These are phyloP conservation scores for Lathronympha strigana DNA, from an alignment of 2,888 invertebrate species.

Conservation along the genomic window DNA sequence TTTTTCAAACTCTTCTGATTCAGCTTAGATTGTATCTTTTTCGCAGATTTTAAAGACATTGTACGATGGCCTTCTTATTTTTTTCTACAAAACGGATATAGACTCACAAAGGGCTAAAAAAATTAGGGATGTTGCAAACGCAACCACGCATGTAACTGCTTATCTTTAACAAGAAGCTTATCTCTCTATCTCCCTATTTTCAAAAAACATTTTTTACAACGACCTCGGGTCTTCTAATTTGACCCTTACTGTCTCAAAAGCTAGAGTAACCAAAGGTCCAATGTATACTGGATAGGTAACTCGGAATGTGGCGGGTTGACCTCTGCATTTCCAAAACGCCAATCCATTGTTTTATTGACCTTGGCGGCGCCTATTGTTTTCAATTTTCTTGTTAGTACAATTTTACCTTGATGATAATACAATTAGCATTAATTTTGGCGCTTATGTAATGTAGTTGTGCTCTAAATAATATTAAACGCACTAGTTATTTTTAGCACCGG, in stretches of 20 bases:
- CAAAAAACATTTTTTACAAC: not conserved
- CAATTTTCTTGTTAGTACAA: slow-evolving; percentile 71
- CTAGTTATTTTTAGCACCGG: slow-evolving; percentile 40
- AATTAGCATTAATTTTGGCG: slow-evolving; percentile 49
- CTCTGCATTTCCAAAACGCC: slow-evolving; percentile 79
- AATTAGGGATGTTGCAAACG: slow-evolving; percentile 39
- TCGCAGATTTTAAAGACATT: not conserved
- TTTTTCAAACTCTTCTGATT: too few relatives aligned
- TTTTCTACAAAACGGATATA: not conserved
- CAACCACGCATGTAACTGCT: slow-evolving; percentile 70
- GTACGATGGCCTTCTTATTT: not conserved
- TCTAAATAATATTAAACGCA: slow-evolving; percentile 40
- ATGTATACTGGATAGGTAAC: not conserved
- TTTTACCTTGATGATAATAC: slow-evolving; percentile 74
- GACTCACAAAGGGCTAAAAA: slow-evolving; percentile 33
- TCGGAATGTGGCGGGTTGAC: slow-evolving; percentile 50
- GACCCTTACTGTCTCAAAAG: not conserved
- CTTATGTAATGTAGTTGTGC: slow-evolving; percentile 45
- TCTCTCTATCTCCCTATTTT: slow-evolving; percentile 47
- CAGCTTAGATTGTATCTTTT: too few relatives aligned
- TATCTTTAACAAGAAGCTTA: slow-evolving; percentile 71
- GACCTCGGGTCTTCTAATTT: too few relatives aligned
- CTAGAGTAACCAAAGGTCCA: not conserved
- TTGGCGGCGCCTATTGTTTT: slow-evolving; percentile 62
- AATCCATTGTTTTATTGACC: slow-evolving; percentile 49